Evolutionary conservation across 2,113 vertebrate species (phyloP).

Genomic region (Puntigrus tetrazona): DNA sequence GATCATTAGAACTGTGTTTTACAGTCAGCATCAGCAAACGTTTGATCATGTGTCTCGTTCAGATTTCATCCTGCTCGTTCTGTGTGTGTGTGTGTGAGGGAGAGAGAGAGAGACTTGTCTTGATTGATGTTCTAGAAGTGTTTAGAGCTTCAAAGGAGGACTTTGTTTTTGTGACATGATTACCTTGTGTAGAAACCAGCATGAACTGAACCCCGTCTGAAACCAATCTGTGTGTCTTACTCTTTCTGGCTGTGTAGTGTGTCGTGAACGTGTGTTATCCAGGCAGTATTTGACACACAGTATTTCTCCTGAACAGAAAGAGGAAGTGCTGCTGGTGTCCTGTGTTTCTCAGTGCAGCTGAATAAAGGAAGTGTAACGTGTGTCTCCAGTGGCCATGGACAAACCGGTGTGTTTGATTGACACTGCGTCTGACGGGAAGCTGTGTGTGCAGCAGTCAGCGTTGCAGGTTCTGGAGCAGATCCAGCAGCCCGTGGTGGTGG

Average conservation of each 20-base stretch:
- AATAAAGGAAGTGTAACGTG: background rate
- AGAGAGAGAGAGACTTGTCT: background rate
- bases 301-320: too few relatives aligned
- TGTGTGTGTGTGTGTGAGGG: background rate
- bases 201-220: too few relatives aligned
- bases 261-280: too few relatives aligned
- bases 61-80: too few relatives aligned
- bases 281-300: too few relatives aligned
- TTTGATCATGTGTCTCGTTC: too few relatives aligned
- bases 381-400: background rate
- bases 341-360: background rate
- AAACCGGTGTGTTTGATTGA: background rate
- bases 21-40: background rate
- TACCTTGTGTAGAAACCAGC: too few relatives aligned
- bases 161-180: background rate
- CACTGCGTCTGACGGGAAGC: background rate
- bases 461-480: conserved; percentile 46
- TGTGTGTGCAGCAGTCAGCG: background rate
- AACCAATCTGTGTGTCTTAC: too few relatives aligned
- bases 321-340: background rate
- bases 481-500: conserved; percentile 52
- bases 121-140: background rate
- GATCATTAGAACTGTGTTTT: background rate
- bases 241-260: too few relatives aligned
- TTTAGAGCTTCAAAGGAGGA: background rate